Conservation (phyloP, 2,888 invertebrate species). For the Drosophila parthenogenetica region DNA sequence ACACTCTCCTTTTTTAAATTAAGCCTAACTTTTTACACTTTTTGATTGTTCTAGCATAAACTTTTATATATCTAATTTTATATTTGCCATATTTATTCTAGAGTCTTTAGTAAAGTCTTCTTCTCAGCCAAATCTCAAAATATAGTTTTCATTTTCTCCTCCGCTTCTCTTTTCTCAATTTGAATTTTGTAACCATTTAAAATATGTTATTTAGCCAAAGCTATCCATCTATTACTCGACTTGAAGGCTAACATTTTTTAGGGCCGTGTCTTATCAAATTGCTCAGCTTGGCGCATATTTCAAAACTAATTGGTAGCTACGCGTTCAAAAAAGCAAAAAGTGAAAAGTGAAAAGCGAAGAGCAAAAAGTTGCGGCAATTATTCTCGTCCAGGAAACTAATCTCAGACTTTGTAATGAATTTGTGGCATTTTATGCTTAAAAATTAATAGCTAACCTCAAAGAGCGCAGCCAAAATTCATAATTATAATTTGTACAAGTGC, state of each 20-base stretch:
- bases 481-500: constrained; percentile 62
- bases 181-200: background rate
- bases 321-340: constrained; percentile 36
- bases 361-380: constrained; percentile 51
- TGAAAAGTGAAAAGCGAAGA: constrained; percentile 1
- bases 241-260: constrained; percentile 27
- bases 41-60: too few relatives aligned
- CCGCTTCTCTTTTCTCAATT: background rate
- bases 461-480: constrained; percentile 64
- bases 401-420: constrained; percentile 67
- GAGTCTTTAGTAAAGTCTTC: background rate
- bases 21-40: too few relatives aligned
- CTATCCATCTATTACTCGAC: constrained; percentile 1
- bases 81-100: too few relatives aligned
- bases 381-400: constrained; percentile 67
- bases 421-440: constrained; percentile 68
- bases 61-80: too few relatives aligned
- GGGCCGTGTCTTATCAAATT: constrained; percentile 47
- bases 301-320: constrained; percentile 55
- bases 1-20: too few relatives aligned
- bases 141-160: background rate
- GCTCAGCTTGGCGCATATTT: constrained; percentile 42
- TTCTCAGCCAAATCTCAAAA: background rate
- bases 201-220: background rate
- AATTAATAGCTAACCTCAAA: constrained; percentile 74